A percentile compares a stretch with the other conserved stretches of the same genome.
Evolutionary conservation across 2,888 invertebrate genomes (phyloP).

Genomic region (Chouioia cunea): DNA sequence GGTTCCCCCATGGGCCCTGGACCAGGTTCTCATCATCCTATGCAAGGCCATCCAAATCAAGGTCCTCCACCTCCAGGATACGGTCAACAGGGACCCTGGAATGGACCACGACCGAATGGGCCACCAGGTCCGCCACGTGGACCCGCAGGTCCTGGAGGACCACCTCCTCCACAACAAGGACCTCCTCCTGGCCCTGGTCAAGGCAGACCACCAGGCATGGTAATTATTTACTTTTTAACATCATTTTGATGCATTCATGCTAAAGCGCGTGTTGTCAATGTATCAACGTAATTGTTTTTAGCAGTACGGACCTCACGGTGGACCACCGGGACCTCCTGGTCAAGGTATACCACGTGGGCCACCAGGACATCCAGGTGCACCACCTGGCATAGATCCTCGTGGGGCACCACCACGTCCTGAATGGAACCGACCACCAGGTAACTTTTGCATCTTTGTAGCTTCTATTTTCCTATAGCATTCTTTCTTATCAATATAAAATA

Average conservation of each 20-base stretch:
- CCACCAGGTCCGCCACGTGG: constrained; percentile 72
- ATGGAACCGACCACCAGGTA: constrained; percentile 80
- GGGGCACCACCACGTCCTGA: constrained; percentile 75
- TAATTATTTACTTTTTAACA: constrained; percentile 59
- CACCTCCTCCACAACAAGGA: constrained; percentile 73
- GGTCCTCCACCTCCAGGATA: constrained; percentile 74
- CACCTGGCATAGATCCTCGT: constrained; percentile 75
- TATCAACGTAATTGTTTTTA: constrained; percentile 47
- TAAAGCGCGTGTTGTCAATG: no score
- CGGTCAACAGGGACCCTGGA: constrained; percentile 73
- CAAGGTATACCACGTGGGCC: constrained; percentile 69
- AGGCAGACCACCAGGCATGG: constrained; percentile 72
- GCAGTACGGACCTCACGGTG: constrained; percentile 68
- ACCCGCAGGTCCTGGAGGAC: constrained; percentile 73
- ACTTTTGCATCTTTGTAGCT: no score
- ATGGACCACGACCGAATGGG: constrained; percentile 72
- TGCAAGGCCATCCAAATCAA: constrained; percentile 70
- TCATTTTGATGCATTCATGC: no score
- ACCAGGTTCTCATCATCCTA: constrained; percentile 74
- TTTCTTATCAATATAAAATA: constrained; percentile 12
- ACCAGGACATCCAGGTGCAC: constrained; percentile 72
- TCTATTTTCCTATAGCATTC: constrained; percentile 21
- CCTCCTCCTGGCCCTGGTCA: constrained; percentile 59
- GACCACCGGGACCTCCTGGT: constrained; percentile 72
- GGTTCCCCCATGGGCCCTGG: constrained; percentile 71